Base-by-base conservation (phyloP, 2,113 vertebrate genomes). In the Bos taurus region DNA sequence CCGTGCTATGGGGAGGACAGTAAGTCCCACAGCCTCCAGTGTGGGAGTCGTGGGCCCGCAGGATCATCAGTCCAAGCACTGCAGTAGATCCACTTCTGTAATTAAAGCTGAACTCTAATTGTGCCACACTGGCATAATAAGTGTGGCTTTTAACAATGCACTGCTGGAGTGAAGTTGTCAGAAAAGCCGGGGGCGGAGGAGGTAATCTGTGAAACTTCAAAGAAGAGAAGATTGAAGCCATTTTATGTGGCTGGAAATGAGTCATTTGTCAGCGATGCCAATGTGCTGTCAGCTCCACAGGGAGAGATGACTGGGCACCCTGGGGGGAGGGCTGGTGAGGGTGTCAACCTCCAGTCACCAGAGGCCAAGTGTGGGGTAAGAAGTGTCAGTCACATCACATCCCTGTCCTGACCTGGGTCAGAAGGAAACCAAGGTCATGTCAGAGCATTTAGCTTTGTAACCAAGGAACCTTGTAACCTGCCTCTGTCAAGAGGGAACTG, bases 261-360 rank as follows among this genome's bases (percentile, higher is more conserved):
- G 97, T 98, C 98, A 98, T 94, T 98, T 98, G 98, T 98, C 99
- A 99, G 96, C 48, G 2, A 74, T 28, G 93, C 80, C 0, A 8
- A 97, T 28, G 46, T 56, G 97, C 96, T 99, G 98, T 98, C 98
- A 98, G 97, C 71, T 94, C 59, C 97, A 52, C 46, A 23, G 85
- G 91, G 97, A 97, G 96, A 96, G 71, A 97, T 89, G 94, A 97
- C 15, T 90, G 94, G 96, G 95, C 91, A 94, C 95, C 95, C 96
- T 84, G 84, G 52, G 48, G 86, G 74, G 95, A 95, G 74, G 89
- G 93, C 93, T 95, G 95, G 71, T 13, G 83, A 94, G 77, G 14
- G 54, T 96, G 96, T 97, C 93, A 98, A 83, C 96, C 89, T 90
- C 78, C 81, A 97, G 89, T 98, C 98, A 98, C 83, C 90, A 90